Evolutionary conservation across 2,797 vertebrate genomes (phyloP).

Genomic region (Anableps anableps): DNA sequence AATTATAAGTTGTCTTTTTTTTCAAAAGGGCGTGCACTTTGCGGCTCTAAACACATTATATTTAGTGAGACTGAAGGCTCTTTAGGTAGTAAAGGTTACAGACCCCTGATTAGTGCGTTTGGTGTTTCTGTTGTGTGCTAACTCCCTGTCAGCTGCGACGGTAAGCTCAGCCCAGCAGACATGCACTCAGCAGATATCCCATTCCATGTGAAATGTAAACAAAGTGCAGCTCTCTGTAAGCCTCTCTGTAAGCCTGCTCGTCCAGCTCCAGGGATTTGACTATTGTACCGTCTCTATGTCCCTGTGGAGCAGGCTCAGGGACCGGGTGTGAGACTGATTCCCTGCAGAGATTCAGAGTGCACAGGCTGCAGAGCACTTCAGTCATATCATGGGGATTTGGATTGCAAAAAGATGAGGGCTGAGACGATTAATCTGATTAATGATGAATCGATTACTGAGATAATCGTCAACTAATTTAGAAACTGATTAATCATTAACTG

Average conservation of each 20-base stretch:
- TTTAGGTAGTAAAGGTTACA: not conserved
- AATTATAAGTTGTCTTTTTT: not conserved
- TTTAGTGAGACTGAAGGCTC: not conserved
- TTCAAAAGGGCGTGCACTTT: not conserved
- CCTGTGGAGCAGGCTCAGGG: conserved; percentile 38
- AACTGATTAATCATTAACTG: too few relatives aligned
- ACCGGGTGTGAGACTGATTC: conserved; percentile 50
- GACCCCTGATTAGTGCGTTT: not conserved
- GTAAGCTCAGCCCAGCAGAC: conserved; percentile 13
- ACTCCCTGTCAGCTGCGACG: conserved; percentile 12
- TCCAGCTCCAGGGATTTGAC: conserved; percentile 44
- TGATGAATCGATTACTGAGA: too few relatives aligned
- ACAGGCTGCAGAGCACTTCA: conserved; percentile 28
- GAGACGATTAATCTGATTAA: too few relatives aligned
- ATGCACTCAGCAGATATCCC: conserved; percentile 16
- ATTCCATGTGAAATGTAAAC: conserved; percentile 36
- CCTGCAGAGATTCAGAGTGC: conserved; percentile 41
- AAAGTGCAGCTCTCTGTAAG: conserved; percentile 37
- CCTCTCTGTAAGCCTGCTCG: conserved; percentile 38
- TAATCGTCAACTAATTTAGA: too few relatives aligned
- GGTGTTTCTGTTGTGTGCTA: not conserved
- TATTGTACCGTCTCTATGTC: conserved; percentile 33
- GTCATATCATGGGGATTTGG: not conserved
- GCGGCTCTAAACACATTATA: not conserved
- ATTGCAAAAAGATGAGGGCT: conserved; percentile 22